Percentiles rank a stretch among this genome's conserved stretches.
Evolutionary conservation across 2,797 vertebrate species (phyloP).

Genomic region (Tamandua tetradactyla): DNA sequence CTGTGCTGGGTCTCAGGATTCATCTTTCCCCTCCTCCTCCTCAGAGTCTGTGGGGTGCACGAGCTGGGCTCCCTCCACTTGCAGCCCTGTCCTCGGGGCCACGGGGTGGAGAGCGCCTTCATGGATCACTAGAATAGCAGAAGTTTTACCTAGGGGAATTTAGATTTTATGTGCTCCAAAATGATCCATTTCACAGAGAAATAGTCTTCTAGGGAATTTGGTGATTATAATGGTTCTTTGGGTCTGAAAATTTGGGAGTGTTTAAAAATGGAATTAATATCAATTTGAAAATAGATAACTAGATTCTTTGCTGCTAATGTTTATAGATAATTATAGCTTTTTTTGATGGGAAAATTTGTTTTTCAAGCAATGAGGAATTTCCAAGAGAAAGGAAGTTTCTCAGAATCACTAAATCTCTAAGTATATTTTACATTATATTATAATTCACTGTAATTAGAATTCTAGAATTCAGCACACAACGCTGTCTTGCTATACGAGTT

Average conservation of each 20-base stretch:
- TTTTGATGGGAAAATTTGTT: too few species aligned
- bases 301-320: background rate
- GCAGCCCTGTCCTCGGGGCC: too few species aligned
- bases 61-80: too few species aligned
- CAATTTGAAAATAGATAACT: background rate
- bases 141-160: background rate
- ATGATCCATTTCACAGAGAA: background rate
- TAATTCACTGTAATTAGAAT: too few species aligned
- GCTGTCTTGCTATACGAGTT: background rate
- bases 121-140: background rate
- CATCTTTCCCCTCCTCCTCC: background rate
- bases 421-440: too few species aligned
- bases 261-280: constrained; percentile 11
- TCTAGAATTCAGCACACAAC: background rate
- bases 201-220: background rate
- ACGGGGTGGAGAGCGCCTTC: background rate
- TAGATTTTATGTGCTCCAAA: background rate
- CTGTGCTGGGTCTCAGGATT: background rate
- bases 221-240: background rate
- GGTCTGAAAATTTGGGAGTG: background rate
- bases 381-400: too few species aligned
- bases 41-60: too few species aligned
- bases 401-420: too few species aligned
- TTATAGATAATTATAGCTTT: background rate
- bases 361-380: too few species aligned